Evolutionary conservation across 2,888 invertebrate genomes (phyloP).

Genomic region (Bimastos eiseni): DNA sequence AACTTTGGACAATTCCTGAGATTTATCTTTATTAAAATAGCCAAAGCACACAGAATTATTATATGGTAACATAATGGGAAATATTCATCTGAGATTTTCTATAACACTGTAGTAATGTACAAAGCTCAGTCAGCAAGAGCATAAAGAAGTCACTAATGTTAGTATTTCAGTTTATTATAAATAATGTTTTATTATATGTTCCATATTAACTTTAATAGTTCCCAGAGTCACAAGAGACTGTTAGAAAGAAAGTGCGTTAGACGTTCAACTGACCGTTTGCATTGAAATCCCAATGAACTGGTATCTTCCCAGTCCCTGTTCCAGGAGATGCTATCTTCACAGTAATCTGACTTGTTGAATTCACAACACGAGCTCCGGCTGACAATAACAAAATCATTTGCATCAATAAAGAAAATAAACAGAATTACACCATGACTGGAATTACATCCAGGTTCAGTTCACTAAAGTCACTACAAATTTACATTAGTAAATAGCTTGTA

Average conservation of each 20-base stretch:
- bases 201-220: background rate
- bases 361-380: constrained; percentile 17
- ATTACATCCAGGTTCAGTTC: background rate
- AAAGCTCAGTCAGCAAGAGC: too few relatives aligned
- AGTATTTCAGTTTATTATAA: too few relatives aligned
- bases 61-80: too few relatives aligned
- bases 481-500: too few relatives aligned
- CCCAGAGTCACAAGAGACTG: background rate
- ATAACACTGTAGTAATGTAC: too few relatives aligned
- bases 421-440: background rate
- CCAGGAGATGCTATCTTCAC: background rate
- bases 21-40: too few relatives aligned
- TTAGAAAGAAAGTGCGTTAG: background rate
- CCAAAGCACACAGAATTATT: too few relatives aligned
- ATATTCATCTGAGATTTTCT: too few relatives aligned
- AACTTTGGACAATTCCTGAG: too few relatives aligned
- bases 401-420: background rate
- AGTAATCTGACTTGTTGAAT: constrained; percentile 3
- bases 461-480: background rate
- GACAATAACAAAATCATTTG: background rate
- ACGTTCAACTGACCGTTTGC: background rate
- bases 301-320: constrained; percentile 3
- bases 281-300: constrained; percentile 15
- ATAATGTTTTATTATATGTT: background rate
- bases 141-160: too few relatives aligned